Conservation (phyloP, 2,888 invertebrate genomes). For the Aproaerema taeniolella region DNA sequence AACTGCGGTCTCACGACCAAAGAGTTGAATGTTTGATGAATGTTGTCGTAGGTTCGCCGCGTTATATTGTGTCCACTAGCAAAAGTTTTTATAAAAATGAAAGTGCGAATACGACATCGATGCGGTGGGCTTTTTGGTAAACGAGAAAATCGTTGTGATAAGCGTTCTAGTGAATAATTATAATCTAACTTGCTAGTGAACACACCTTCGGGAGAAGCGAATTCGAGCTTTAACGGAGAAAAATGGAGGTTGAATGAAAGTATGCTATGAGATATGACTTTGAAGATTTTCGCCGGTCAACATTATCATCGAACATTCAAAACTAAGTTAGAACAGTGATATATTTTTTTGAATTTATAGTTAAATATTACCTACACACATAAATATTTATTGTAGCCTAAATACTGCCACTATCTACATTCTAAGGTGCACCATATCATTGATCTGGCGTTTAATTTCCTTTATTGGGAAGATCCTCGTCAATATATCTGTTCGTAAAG, state of each 20-base stretch:
- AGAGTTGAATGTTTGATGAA: slow-evolving; percentile 79
- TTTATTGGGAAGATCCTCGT: slow-evolving; percentile 14
- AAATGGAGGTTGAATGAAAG: not conserved
- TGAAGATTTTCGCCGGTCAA: slow-evolving; percentile 43
- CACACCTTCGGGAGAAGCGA: slow-evolving; percentile 24
- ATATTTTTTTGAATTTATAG: slow-evolving; percentile 1
- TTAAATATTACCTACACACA: slow-evolving; percentile 12
- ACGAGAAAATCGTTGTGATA: too few species aligned
- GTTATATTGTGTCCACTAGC: slow-evolving; percentile 16
- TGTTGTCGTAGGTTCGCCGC: slow-evolving; percentile 52
- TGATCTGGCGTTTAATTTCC: slow-evolving; percentile 11
- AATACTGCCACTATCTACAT: slow-evolving; percentile 25
- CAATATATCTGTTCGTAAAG: slow-evolving; percentile 21
- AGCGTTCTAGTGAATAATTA: slow-evolving; percentile 8
- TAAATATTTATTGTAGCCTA: slow-evolving; percentile 20
- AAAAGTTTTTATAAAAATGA: not conserved
- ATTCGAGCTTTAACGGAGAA: slow-evolving; percentile 20
- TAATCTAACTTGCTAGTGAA: slow-evolving; percentile 12
- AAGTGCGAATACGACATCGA: not conserved
- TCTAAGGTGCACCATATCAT: slow-evolving; percentile 42
- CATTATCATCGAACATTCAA: slow-evolving; percentile 76
- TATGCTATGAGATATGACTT: slow-evolving; percentile 8
- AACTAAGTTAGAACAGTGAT: slow-evolving; percentile 3
- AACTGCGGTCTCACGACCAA: slow-evolving; percentile 53
- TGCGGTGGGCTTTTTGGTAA: too few species aligned